A percentile compares a stretch with the other conserved stretches of the same genome.
These are phyloP conservation scores for Fratercula arctica DNA, from an alignment of 2,797 vertebrate species.

Conservation along the genomic window DNA sequence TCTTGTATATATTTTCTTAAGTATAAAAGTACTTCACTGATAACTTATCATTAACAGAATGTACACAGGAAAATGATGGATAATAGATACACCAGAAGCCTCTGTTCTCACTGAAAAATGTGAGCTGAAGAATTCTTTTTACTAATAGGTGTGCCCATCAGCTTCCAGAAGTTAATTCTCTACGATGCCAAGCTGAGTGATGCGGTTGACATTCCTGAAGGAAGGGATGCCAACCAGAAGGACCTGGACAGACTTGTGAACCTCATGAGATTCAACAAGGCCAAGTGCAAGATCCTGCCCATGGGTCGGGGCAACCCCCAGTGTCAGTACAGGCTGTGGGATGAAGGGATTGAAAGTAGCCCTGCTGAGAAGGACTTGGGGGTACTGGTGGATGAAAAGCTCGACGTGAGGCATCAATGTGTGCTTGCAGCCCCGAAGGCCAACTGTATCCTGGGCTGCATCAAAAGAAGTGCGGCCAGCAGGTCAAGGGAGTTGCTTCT, in stretches of 20 bases:
- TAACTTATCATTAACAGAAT: not conserved
- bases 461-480: not conserved
- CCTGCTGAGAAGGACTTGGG: not conserved
- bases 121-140: not conserved
- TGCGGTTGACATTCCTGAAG: not conserved
- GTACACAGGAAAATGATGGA: not conserved
- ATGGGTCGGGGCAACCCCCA: not conserved
- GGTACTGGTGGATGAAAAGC: not conserved
- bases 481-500: not conserved
- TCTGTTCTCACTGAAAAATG: not conserved
- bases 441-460: not conserved
- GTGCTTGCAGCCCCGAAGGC: not conserved
- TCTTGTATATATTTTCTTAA: not conserved
- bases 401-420: not conserved
- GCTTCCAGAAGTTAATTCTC: not conserved
- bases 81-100: not conserved
- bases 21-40: not conserved
- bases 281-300: not conserved
- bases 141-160: not conserved
- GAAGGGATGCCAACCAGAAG: not conserved
- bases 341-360: not conserved
- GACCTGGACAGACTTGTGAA: not conserved
- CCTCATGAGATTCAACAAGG: not conserved
- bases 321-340: not conserved
- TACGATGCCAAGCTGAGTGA: not conserved